Evolutionary conservation across 2,797 vertebrate species (phyloP), one percentile per base, ranked within the genome.

Genomic region (Pseudochaenichthys georgianus): DNA sequence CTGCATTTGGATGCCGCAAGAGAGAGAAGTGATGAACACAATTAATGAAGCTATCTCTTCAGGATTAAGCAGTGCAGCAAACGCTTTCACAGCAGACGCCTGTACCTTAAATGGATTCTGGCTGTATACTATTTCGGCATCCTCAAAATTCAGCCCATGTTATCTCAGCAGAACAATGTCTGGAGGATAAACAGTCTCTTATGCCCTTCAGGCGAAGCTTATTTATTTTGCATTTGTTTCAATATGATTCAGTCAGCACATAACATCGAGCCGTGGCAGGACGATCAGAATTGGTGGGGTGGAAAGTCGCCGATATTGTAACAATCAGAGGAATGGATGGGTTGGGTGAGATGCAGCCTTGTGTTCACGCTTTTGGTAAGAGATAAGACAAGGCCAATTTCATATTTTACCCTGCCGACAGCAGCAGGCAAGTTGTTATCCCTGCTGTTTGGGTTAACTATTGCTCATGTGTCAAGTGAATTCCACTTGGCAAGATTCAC

Each of bases 381-480:
- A 92, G 93, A 94, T 94, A 92, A 94, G 87, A 92, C 89, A 69
- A 89, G 88, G 80, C 83, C 82, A 86, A 88, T 89, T 92, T 89
- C 81, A 91, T 89, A 77, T 87, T 90, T 81, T 70, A 71, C 78
- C 77, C 74, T 6, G 64, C 79, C 23, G 75, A 91, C 90, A 85
- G 84, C 53, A 17, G 77, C 81, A 84, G 86, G 80, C 77, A 78
- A 75, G 70, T 84, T 90, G 5, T 78, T 78, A 70, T 77, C 83
- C 77, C 73, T 60, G 63, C 80, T 66, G 69, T 46, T 48, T 9
- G 68, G 51, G 82, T 67, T 54, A 62, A 80, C 81, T 70, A 76
- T 87, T 83, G 78, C 83, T 92, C 84, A 78, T 77, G 70, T 88
- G 88, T 91, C 87, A 83, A 57, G 70, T 59, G 75, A 74, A 87